Evolutionary conservation across 2,797 vertebrate genomes (phyloP), one percentile per base, ranked within the genome.

Genomic region (Pagetopsis macropterus): DNA sequence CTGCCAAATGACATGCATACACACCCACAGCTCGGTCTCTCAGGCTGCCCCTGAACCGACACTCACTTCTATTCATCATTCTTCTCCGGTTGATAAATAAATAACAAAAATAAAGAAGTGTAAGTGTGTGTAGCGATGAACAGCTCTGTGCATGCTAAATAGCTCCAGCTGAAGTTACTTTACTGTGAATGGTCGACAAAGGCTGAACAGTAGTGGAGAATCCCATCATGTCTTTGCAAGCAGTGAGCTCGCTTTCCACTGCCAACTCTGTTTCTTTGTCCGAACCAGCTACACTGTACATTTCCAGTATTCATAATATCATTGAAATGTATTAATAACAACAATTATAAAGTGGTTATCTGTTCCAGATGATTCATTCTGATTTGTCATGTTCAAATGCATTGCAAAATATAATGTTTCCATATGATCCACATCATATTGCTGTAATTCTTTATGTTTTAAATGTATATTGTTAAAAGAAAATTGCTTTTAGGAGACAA

Each of bases 1-100:
- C 57, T 49, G 74, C 61, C 44, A 84, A 65, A 72, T 46, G 56
- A 73, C 80, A 83, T 45, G 61, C 56, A 76, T 72, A 81, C 74
- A 88, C 76, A 61, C 75, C 52, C 71, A 68, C 70, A 58, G 48
- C 14, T 61, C 13, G 52, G n/a, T 27, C 50, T 70, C 19, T n/a
- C 41, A 4, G 23, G 45, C 48, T 67, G 46, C 51, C 9, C 23
- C n/a, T 68, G 13, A 21, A 21, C n/a, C 50, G 55, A 0, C n/a
- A 43, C 37, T 37, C 48, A 52, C 10, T 27, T 54, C 43, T 40
- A 21, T 14, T 43, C 23, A 17, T n/a, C 13, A 37, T 12, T 41
- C 27, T 13, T 13, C n/a, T 41, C 4, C 44, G 50, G 19, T 17
- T 63, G 17, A 12, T 40, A 13, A 44, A 51, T 49, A 58, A 61